Percentiles rank a stretch among this genome's conserved stretches.
Evolutionary conservation across 37 sponge, comb jelly and placozoan genomes (phyloP).

Genomic region (Chondrilla cf. caribensis): DNA sequence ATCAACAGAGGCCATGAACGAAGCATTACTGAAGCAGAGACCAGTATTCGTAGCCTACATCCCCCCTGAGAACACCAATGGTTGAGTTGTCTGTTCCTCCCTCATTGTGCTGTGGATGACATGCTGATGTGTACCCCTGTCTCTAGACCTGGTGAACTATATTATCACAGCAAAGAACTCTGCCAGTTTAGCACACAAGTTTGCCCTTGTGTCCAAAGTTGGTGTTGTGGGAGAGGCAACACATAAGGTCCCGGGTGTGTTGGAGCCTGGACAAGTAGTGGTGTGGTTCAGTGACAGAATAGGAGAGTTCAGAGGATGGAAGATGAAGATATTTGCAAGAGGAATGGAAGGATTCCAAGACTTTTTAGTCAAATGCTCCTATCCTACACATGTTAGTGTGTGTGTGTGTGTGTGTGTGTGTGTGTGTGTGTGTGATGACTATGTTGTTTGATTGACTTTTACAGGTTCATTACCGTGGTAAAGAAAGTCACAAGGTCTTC

Average conservation of each 20-base stretch:
- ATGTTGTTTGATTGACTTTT: too few species aligned
- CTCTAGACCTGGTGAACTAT: neutral
- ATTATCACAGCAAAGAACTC: neutral
- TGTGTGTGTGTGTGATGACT: slow-evolving; percentile 10
- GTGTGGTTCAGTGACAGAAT: neutral
- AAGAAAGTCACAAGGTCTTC: slow-evolving; percentile 13
- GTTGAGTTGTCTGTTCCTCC: neutral
- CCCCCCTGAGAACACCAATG: too few species aligned
- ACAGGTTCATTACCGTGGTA: slow-evolving; percentile 8
- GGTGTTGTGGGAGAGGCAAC: neutral
- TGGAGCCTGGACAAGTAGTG: neutral
- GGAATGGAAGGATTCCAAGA: neutral
- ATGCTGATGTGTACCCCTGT: too few species aligned
- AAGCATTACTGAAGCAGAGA: too few species aligned
- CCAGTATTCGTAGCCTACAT: too few species aligned
- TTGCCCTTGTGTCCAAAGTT: neutral
- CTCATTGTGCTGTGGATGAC: neutral
- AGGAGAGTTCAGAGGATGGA: neutral
- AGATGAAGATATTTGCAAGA: neutral
- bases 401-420: neutral
- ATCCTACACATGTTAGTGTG: neutral
- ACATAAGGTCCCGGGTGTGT: neutral
- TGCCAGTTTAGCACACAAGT: neutral
- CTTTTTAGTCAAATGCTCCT: neutral
- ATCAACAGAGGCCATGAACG: neutral